phyloP scores from a whole-genome alignment of 2,797 vertebrate species.

The Erpetoichthys calabaricus region DNA sequence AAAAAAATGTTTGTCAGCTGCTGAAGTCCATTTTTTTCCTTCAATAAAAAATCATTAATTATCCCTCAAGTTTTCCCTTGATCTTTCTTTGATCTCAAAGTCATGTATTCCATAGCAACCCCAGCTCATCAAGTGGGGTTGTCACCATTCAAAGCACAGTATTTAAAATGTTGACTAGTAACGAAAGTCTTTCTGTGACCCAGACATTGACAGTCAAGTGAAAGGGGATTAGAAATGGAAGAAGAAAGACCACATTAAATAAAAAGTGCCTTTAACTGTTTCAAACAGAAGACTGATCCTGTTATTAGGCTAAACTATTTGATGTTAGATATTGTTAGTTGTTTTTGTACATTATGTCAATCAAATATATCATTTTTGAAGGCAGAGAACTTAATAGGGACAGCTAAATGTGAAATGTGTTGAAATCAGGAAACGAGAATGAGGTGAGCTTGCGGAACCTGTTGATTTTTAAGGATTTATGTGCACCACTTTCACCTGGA shows the following conservation, averaged over 20 bases:
- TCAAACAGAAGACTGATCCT: no score
- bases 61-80: slow-evolving; percentile 31
- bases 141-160: slow-evolving; percentile 30
- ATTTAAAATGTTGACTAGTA: slow-evolving; percentile 40
- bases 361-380: no score
- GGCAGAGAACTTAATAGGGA: no score
- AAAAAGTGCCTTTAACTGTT: slow-evolving; percentile 19
- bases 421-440: no score
- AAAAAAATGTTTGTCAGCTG: slow-evolving; percentile 61
- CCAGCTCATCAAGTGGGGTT: slow-evolving; percentile 20
- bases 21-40: slow-evolving; percentile 18
- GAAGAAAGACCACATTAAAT: slow-evolving; percentile 31
- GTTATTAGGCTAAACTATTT: no score
- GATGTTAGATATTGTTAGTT: no score
- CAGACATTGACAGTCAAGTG: slow-evolving; percentile 26
- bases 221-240: slow-evolving; percentile 28
- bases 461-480: no score
- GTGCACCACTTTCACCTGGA: no score
- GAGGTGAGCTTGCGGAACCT: no score
- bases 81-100: slow-evolving; percentile 36
- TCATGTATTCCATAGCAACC: slow-evolving; percentile 38
- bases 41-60: slow-evolving; percentile 43
- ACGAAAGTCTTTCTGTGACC: slow-evolving; percentile 32
- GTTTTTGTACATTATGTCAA: no score
- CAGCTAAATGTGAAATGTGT: no score